These are phyloP conservation scores for Strigops habroptila DNA, from an alignment of 2,113 vertebrate genomes.

Conservation along the genomic window DNA sequence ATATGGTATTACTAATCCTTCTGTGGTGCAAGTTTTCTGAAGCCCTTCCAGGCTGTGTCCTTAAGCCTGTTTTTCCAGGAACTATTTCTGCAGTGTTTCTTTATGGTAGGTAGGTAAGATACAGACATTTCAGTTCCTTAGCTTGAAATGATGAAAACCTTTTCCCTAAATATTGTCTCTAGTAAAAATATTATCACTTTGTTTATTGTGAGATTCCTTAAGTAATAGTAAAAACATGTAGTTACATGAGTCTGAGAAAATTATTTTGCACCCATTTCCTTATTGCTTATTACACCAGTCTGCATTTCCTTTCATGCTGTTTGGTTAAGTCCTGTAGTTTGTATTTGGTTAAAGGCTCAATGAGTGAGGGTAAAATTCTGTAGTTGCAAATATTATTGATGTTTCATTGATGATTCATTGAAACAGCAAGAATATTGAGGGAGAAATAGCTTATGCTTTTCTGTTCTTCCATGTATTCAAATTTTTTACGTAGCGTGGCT, in stretches of 20 bases:
- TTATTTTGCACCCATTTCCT: not conserved
- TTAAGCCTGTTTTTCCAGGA: not conserved
- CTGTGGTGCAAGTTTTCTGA: not conserved
- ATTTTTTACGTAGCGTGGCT: not conserved
- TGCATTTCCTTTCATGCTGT: not conserved
- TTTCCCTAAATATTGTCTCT: not conserved
- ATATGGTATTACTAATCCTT: not conserved
- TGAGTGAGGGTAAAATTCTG: not conserved
- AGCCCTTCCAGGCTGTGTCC: not conserved
- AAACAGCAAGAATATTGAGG: not conserved
- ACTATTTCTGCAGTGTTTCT: not conserved
- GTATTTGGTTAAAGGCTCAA: not conserved
- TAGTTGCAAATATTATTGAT: not conserved
- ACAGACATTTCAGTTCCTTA: not conserved
- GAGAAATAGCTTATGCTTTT: not conserved
- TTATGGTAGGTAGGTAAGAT: not conserved
- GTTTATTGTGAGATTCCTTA: not conserved
- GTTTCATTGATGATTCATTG: not conserved
- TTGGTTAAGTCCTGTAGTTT: not conserved
- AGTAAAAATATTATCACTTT: not conserved
- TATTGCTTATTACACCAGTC: not conserved
- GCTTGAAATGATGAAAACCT: not conserved
- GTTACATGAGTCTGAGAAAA: not conserved
- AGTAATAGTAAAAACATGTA: not conserved
- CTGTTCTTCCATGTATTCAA: not conserved